Evolutionary conservation across 1,140 invertebrate genomes (phyloP).

Genomic region (Piezodorus guildinii): DNA sequence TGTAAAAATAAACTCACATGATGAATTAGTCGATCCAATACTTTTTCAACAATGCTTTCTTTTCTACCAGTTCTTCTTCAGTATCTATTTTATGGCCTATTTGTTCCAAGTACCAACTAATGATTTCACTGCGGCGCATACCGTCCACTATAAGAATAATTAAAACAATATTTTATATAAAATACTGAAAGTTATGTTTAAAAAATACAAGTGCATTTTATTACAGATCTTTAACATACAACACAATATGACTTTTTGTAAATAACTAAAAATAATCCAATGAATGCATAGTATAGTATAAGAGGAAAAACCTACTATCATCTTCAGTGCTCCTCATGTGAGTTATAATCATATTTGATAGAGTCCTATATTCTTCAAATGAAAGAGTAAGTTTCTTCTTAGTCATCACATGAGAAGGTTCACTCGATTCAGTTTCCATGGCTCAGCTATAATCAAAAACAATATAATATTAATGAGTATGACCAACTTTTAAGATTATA

Average conservation of each 20-base stretch:
- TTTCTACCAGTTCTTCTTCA: conserved; percentile 81
- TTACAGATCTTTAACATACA: too few species aligned
- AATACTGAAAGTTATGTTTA: conserved; percentile 4
- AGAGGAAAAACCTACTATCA: conserved; percentile 38
- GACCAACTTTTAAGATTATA: too few species aligned
- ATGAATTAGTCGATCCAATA: conserved; percentile 86
- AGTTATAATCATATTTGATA: conserved; percentile 83
- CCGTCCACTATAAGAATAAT: conserved; percentile 39
- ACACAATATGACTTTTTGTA: not conserved
- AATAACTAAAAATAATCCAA: not conserved
- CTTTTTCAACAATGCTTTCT: conserved; percentile 89
- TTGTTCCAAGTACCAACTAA: conserved; percentile 90
- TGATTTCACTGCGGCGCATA: conserved; percentile 67
- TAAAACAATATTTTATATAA: conserved; percentile 2
- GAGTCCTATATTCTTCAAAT: conserved; percentile 87
- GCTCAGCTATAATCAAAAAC: not conserved
- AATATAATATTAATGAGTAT: not conserved
- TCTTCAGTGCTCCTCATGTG: conserved; percentile 78
- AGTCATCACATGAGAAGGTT: conserved; percentile 28
- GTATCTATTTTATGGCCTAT: conserved; percentile 70
- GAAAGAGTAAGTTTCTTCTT: conserved; percentile 84
- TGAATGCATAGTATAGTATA: not conserved
- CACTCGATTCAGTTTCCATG: conserved; percentile 17
- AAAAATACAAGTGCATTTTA: not conserved
- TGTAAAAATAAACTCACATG: conserved; percentile 47